phyloP scores from a whole-genome alignment of 2,888 invertebrate genomes.

The Pseudeuparius sepicola region DNA sequence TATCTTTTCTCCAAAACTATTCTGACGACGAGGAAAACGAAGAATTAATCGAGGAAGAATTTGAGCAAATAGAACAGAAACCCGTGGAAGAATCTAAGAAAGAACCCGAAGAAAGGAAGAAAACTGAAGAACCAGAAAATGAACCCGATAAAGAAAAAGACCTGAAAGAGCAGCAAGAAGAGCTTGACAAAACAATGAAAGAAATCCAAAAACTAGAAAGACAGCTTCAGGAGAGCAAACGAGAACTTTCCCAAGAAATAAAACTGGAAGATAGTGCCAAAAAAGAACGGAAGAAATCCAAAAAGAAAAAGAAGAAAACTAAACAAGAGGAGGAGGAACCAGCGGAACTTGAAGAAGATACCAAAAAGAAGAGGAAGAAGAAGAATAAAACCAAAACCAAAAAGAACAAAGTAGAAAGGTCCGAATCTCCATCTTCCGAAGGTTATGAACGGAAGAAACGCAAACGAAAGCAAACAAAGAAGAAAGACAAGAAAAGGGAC shows the following conservation, averaged over 20 bases:
- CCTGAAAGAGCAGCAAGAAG: conserved; percentile 13
- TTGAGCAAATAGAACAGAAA: conserved; percentile 6
- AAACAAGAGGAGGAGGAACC: conserved; percentile 2
- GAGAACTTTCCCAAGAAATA: conserved; percentile 4
- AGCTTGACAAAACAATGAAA: conserved; percentile 14
- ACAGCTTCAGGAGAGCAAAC: conserved; percentile 9
- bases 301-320: conserved; percentile 13
- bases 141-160: conserved; percentile 3
- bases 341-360: background rate
- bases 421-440: too few species aligned
- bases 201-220: conserved; percentile 15
- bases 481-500: background rate
- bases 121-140: conserved; percentile 3
- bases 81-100: conserved; percentile 6
- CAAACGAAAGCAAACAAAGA: conserved; percentile 9
- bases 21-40: conserved; percentile 33
- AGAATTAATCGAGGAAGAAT: conserved; percentile 19
- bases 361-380: background rate
- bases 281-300: too few species aligned
- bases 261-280: too few species aligned
- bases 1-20: conserved; percentile 35
- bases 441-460: conserved; percentile 12
- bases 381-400: conserved; percentile 10
- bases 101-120: conserved; percentile 4
- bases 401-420: too few species aligned